Evolutionary conservation across 2,113 vertebrate genomes (phyloP).

Genomic region (Struthio camelus): DNA sequence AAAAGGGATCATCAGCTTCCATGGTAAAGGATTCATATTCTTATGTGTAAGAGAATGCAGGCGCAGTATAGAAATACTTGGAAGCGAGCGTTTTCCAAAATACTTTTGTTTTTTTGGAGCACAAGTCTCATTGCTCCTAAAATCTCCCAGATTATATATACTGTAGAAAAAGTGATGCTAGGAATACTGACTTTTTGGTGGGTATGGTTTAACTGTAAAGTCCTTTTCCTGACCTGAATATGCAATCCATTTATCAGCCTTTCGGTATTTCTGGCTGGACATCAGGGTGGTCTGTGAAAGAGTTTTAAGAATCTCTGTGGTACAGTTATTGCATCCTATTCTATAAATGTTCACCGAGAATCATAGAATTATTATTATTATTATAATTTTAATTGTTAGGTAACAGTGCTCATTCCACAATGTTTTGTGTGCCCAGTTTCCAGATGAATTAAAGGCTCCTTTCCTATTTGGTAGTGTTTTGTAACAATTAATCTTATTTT

Average conservation of each 20-base stretch:
- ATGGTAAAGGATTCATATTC: background rate
- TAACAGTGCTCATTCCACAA: background rate
- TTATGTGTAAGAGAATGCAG: background rate
- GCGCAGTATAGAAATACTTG: background rate
- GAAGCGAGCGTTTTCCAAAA: background rate
- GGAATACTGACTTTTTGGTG: background rate
- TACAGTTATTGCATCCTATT: background rate
- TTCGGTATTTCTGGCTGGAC: background rate
- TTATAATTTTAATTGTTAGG: background rate
- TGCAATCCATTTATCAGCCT: background rate
- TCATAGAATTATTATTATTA: background rate
- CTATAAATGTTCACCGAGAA: background rate
- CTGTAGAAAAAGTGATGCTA: background rate
- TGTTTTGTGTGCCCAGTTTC: background rate
- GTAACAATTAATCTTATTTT: slow-evolving; percentile 20
- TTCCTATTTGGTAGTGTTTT: slow-evolving; percentile 36
- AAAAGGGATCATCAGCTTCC: background rate
- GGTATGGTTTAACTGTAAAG: background rate
- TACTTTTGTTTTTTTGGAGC: background rate
- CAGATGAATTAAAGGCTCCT: background rate
- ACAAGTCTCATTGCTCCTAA: background rate
- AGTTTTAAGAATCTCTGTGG: background rate
- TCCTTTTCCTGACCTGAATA: background rate
- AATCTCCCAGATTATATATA: background rate
- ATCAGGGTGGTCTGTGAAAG: background rate